Evolutionary conservation across 2,888 invertebrate species (phyloP).

Genomic region (Gandaritis pyraliata): DNA sequence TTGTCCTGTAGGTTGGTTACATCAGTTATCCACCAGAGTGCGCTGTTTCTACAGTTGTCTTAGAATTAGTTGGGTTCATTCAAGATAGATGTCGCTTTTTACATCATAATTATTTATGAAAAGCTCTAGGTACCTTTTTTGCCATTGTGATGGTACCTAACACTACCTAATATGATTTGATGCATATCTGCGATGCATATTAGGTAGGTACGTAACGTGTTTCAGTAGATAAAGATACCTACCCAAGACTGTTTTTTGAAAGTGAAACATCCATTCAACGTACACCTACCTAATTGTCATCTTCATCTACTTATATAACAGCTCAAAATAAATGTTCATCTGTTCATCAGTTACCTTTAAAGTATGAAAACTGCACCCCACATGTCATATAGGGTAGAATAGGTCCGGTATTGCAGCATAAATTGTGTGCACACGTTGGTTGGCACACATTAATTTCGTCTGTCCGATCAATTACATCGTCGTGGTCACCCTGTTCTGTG

Average conservation of each 20-base stretch:
- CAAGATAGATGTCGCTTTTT: constrained; percentile 17
- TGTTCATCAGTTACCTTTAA: too few species aligned
- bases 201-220: too few species aligned
- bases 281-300: too few species aligned
- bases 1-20: neutral
- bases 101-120: neutral
- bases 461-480: constrained; percentile 75
- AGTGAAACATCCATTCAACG: too few species aligned
- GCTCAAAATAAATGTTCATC: too few species aligned
- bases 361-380: constrained; percentile 46
- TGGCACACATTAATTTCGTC: constrained; percentile 73
- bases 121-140: too few species aligned
- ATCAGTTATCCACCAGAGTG: constrained; percentile 6
- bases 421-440: constrained; percentile 71
- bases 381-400: constrained; percentile 39
- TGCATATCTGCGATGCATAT: too few species aligned
- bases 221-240: too few species aligned
- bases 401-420: constrained; percentile 67
- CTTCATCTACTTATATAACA: too few species aligned
- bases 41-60: constrained; percentile 1
- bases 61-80: neutral
- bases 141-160: too few species aligned
- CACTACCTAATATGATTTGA: too few species aligned
- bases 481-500: constrained; percentile 66
- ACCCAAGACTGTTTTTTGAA: too few species aligned